A percentile compares a stretch with the other conserved stretches of the same genome.
Conservation (phyloP, 1,140 invertebrate genomes). For the Caerostris darwini region DNA sequence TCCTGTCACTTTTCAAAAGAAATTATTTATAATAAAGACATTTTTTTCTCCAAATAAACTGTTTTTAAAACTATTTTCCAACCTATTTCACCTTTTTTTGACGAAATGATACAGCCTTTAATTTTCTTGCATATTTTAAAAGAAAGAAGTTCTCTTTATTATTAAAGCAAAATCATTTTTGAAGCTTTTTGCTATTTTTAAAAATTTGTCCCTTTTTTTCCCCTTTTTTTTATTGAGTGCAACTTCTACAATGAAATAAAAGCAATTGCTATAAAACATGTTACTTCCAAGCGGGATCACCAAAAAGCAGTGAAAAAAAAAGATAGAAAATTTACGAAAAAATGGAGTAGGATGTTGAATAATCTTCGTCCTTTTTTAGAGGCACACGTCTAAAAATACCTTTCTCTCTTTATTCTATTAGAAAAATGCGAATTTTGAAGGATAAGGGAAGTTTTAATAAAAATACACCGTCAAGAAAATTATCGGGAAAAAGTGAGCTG, state of each 20-base stretch:
- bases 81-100: too few relatives aligned
- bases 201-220: background rate
- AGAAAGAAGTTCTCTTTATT: background rate
- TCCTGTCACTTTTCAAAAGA: too few relatives aligned
- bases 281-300: background rate
- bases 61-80: too few relatives aligned
- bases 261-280: background rate
- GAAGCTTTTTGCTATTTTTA: background rate
- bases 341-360: background rate
- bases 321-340: background rate
- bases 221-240: background rate
- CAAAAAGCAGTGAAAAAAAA: background rate
- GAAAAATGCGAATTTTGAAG: constrained; percentile 1
- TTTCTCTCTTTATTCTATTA: background rate
- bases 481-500: background rate
- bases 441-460: background rate
- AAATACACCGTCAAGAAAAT: constrained; percentile 39
- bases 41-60: too few relatives aligned
- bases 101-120: background rate
- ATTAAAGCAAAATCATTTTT: background rate
- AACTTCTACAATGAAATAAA: background rate
- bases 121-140: background rate
- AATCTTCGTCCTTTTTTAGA: background rate
- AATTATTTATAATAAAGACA: too few relatives aligned
- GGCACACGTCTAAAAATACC: background rate